A percentile compares a stretch with the other conserved stretches of the same genome.
Conservation (phyloP, 2,113 vertebrate genomes). For the Trogon melanurus region DNA sequence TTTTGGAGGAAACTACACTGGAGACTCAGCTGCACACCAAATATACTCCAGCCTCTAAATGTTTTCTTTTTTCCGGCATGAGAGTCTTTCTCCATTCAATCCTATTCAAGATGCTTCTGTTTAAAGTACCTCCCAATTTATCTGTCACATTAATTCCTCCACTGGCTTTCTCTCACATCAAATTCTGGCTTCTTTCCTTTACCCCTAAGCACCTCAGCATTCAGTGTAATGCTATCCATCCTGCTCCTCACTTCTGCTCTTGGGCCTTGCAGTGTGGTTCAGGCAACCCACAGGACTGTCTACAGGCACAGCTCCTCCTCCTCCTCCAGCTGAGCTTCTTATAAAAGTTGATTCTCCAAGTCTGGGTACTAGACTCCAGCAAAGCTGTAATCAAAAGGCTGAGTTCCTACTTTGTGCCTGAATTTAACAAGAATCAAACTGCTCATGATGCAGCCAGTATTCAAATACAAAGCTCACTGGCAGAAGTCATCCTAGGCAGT, state of each 20-base stretch:
- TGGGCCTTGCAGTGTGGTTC: not conserved
- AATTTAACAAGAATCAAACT: not conserved
- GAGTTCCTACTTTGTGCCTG: not conserved
- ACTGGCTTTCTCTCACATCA: not conserved
- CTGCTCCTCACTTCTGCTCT: accelerated
- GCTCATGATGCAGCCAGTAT: not conserved
- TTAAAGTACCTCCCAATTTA: not conserved
- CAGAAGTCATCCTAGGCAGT: not conserved
- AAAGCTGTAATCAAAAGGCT: not conserved
- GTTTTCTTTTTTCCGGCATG: not conserved
- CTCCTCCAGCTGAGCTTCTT: not conserved
- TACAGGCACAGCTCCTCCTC: not conserved
- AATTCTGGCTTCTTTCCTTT: not conserved
- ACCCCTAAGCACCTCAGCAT: not conserved
- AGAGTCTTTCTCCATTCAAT: not conserved
- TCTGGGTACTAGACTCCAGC: not conserved
- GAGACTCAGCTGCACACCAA: not conserved
- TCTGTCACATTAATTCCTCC: not conserved
- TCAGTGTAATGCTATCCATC: not conserved
- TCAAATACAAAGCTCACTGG: not conserved
- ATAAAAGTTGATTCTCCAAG: not conserved
- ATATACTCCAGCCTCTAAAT: not conserved
- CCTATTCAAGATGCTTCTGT: not conserved
- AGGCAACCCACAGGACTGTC: not conserved
- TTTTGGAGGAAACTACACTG: not conserved